Base-by-base conservation (phyloP, 35 echinoderm and acorn worm species). In the Chiridota heheva region DNA sequence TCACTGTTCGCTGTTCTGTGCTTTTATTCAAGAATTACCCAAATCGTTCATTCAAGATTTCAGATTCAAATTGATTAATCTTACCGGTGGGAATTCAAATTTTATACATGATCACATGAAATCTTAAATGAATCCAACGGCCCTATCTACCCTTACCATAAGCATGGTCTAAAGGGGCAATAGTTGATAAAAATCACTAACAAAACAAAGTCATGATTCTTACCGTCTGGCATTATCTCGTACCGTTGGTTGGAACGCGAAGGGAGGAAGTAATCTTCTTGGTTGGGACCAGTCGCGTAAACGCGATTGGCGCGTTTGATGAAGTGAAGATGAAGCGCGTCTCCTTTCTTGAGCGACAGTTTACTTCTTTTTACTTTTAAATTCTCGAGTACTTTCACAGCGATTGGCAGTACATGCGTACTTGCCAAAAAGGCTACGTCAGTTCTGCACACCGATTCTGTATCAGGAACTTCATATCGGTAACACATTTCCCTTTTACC, bases 221-320 rank as follows among this genome's bases (percentile, higher is more conserved):
- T 74, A 74, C 70, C 70, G 8, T 51, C 56, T 33, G 70, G 70
- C 24, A 74, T 51, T 45, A 74, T 44, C n/a, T 42, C 44, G 44
- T 74, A 74, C 44, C 5, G 17, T 18, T 74, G 70, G 20, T 34
- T 24, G 41, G 70, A 42, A 27, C 26, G 56, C 22, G 20, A 8
- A 7, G 70, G 70, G 10, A 74, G 46, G 30, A 45, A 74, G 18
- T 51, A 33, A 34, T 74, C 70, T 42, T 74, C 56, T 33, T 30
- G 43, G 0, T 6, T 20, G 3, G 42, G 31, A 51, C 44, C 44
- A 29, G 70, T 74, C 0, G 70, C 70, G 44, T 74, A 74, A 74
- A 74, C 35, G 13, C 70, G 28, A 7, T 27, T 74, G 7, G 70
- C 56, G 31, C 56, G 47, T 15, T 31, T 17, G 2, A 74, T 51